Conservation (phyloP, 2,797 vertebrate species). For the Neoniphon sammara region DNA sequence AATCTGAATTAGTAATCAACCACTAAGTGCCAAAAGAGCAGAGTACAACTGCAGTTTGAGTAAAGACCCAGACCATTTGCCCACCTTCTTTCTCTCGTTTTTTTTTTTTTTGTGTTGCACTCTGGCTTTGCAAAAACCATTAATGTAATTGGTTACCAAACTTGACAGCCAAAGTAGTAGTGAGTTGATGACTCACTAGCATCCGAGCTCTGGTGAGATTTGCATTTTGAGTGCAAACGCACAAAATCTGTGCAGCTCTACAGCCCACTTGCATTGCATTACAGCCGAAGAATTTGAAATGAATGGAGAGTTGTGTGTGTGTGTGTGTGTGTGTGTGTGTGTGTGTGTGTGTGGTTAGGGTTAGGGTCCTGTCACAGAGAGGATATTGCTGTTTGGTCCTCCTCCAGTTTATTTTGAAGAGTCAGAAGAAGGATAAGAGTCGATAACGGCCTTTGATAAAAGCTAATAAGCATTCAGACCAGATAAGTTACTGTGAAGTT, state of each 20-base stretch:
- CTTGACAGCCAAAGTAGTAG: slow-evolving; percentile 32
- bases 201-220: slow-evolving; percentile 28
- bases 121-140: not conserved
- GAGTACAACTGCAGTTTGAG: not conserved
- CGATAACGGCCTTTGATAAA: not conserved
- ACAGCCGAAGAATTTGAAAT: too few relatives aligned
- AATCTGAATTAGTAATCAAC: not conserved
- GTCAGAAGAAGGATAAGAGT: slow-evolving; percentile 4
- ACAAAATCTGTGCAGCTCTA: too few relatives aligned
- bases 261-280: too few relatives aligned
- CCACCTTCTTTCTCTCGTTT: too few relatives aligned
- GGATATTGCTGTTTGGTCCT: not conserved
- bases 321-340: too few relatives aligned
- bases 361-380: slow-evolving; percentile 28
- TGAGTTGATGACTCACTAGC: slow-evolving; percentile 28
- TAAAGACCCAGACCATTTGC: too few relatives aligned
- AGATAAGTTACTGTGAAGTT: slow-evolving; percentile 1
- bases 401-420: slow-evolving; percentile 27
- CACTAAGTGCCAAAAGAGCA: not conserved
- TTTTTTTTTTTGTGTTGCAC: not conserved
- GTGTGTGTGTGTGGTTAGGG: too few relatives aligned
- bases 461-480: slow-evolving; percentile 1
- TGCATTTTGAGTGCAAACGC: too few relatives aligned
- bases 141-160: slow-evolving; percentile 15
- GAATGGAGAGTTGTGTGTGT: too few relatives aligned